Evolutionary conservation across 2,888 invertebrate genomes (phyloP), one percentile per base, ranked within the genome.

Genomic region (Pterostichus madidus): DNA sequence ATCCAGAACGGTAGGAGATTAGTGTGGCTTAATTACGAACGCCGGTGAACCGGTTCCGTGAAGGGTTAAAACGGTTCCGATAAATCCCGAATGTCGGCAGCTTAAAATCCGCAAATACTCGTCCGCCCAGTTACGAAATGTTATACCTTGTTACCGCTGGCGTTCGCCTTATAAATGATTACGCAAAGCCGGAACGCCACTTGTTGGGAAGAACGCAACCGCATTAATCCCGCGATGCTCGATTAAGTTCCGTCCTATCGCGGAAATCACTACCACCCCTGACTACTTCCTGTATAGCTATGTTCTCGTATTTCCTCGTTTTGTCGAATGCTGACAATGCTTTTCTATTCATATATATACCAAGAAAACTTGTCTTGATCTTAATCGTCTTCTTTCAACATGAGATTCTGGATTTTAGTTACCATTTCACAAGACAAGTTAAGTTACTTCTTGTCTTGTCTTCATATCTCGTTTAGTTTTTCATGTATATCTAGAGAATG

Each of bases 61-160:
- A 81, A 73, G 81, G 81, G 81, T 81, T 81, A 46, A 81, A 81
- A 81, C 75, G 32, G 59, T 75, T 75, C 39, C 81, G 81, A 81
- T 81, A 81, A 81, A 81, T 81, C 81, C 75, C 75, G 75, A 75
- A 81, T 81, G 81, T 81, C 81, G 73, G 75, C 81, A 81, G 81
- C 81, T 81, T 81, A 81, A 81, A 75, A 59, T 81, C 59, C 73
- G 44, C 71, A 80, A 80, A 80, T 56, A 81, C 59, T 75, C 75
- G 77, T 35, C 56, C 77, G 77, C 77, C 79, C 39, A 17, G 79
- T 64, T 79, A 64, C 78, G 24, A 68, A 46, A 64, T 79, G 64
- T 64, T 64, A 64, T 79, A 79, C 64, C 64, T 64, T 64, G 79
- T 79, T 79, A 64, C 32, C 49, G 49, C 11, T 79, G 44, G 32